Evolutionary conservation across 1,140 invertebrate genomes (phyloP), one percentile per base, ranked within the genome.

Genomic region (Drosophila nigrodunni): DNA sequence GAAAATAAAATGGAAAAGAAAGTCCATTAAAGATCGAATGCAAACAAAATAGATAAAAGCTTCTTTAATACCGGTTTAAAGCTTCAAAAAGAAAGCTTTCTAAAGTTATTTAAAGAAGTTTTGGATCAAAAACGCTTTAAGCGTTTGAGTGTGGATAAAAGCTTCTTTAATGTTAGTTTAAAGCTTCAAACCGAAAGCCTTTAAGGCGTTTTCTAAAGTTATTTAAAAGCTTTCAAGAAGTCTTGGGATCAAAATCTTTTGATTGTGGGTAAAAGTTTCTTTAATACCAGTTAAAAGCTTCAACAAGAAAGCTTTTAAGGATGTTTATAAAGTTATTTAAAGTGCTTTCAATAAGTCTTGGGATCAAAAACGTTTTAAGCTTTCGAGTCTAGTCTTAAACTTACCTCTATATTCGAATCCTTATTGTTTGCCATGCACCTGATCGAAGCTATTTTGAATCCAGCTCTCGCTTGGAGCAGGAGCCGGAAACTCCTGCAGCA

Each of bases 401-500:
- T 76, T 41, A 87, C 83, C 70, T 62, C 65, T 34, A 87, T 87
- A 8, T 87, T 73, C 18, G 64, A 44, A 25, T 30, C 49, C 7
- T 25, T 66, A 18, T 52, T 74, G 11, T 68, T 50, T 3, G 80
- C 68, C 50, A 87, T 34, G 7, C 49, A 39, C 25, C 85, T 55
- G 43, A 55, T 46, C 7, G 70, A 44, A 2, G 49, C 64, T 34
- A 66, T 13, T 2, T 43, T 37, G 15, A 74, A 54, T 5, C 44
- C 71, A 4, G 47, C 50, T 18, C 30, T 37, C 1, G 52, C 57
- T 3, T 73, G 77, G 3, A 74, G 68, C 0, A 78, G 37, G 0
- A 82, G 64, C 62, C 77, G 50, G 30, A 83, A 35, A 77, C 98
- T 97, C 96, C 82, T 96, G 96, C 15, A 94, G 97, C 69, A 94